Evolutionary conservation across 2,113 vertebrate species (phyloP).

Genomic region (Lamprotornis superbus): DNA sequence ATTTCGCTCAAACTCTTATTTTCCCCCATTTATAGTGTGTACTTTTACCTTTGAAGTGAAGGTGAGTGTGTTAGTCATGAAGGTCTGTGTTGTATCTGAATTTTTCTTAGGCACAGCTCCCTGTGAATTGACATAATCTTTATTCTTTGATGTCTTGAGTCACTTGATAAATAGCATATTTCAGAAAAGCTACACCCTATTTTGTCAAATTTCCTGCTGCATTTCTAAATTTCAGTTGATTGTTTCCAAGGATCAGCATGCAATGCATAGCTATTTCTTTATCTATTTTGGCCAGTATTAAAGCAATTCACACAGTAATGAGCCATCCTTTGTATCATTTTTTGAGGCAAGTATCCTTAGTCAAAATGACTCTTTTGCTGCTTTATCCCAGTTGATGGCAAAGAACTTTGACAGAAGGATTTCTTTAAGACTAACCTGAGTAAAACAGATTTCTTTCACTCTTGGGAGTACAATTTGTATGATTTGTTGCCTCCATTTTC

Average conservation of each 20-base stretch:
- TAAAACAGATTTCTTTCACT: background rate
- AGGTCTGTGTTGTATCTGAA: background rate
- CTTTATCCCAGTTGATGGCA: background rate
- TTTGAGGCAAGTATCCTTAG: background rate
- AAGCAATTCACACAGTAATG: background rate
- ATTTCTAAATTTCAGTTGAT: background rate
- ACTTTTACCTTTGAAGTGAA: background rate
- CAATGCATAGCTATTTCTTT: background rate
- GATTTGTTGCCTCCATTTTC: background rate
- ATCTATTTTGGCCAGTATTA: background rate
- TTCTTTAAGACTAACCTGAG: background rate
- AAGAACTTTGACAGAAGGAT: background rate
- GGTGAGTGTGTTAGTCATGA: background rate
- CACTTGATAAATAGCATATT: background rate
- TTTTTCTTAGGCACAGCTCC: background rate
- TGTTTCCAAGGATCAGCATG: background rate
- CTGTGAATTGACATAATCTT: background rate
- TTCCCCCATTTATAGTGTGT: background rate
- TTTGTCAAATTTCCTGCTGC: background rate
- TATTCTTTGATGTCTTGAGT: background rate
- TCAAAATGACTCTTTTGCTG: background rate
- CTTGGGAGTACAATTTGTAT: fast-evolving
- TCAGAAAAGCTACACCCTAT: background rate
- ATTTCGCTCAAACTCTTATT: background rate
- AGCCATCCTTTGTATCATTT: background rate